Base-by-base conservation (phyloP, 1,140 invertebrate genomes). In the Sitobion miscanthi region DNA sequence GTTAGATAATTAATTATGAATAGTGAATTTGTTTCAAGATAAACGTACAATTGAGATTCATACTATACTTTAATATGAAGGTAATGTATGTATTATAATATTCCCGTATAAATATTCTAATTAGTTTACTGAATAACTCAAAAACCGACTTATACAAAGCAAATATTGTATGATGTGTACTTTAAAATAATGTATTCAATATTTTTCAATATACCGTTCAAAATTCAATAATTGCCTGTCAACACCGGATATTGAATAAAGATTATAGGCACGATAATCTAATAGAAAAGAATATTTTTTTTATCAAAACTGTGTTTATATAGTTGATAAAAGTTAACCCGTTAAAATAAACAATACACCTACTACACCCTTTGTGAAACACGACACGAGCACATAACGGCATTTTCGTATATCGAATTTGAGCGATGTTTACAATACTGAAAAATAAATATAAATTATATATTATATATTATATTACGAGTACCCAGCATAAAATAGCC, bases 141-240 rank as follows among this genome's bases (percentile, higher is more conserved):
- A 62, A 62, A 62, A 30, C 11, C 11, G n/a, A n/a, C n/a, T 77
- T 35, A n/a, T 77, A 77, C 1, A 69, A 69, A 69, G 9, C 11
- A n/a, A 69, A 77, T 77, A n/a, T 77, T n/a, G 5, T 25, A 69
- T n/a, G 20, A 69, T 77, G 62, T n/a, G 14, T 77, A 77, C 17
- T 77, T 77, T 77, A 77, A 77, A 77, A 77, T 77, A 69, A 69
- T 69, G 11, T 69, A n/a, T n/a, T 77, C 62, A 77, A 77, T 77
- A 77, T n/a, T 77, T 77, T 77, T 35, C n/a, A 77, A 77, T 77
- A 62, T 52, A 54, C n/a, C n/a, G 21, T n/a, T 77, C 30, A 77
- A 77, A 77, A 77, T n/a, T n/a, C 1, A 77, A 77, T 77, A 77
- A 77, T 77, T 77, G 30, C 62, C 62, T 77, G 62, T 77, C 62